phyloP scores from a whole-genome alignment of 2,113 vertebrate genomes.

The Prunella himalayana region DNA sequence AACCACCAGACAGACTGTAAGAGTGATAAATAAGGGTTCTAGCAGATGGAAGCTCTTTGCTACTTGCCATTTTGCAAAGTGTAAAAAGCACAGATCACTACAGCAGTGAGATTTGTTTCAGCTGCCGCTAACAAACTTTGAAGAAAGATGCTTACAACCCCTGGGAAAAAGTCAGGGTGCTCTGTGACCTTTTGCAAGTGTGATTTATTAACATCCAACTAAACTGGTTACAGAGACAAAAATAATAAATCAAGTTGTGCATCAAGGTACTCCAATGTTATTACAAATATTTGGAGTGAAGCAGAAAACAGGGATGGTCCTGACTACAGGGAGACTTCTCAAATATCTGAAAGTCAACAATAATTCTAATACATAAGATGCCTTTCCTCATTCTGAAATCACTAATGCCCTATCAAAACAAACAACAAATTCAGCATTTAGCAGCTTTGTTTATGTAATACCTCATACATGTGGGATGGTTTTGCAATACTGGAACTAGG shows the following conservation, averaged over 20 bases:
- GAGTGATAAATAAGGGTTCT: background rate
- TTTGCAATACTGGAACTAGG: background rate
- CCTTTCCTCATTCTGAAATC: background rate
- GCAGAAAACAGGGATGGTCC: background rate
- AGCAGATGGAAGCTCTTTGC: background rate
- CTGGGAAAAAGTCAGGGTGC: conserved; percentile 9
- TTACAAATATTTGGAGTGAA: background rate
- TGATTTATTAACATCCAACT: conserved; percentile 55
- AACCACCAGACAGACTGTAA: background rate
- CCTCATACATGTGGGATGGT: background rate
- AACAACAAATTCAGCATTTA: background rate
- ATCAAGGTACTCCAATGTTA: background rate
- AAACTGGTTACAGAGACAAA: conserved; percentile 45
- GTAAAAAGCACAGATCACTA: background rate
- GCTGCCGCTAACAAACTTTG: background rate
- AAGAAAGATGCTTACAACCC: background rate
- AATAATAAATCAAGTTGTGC: background rate
- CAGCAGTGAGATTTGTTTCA: background rate
- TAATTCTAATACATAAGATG: background rate
- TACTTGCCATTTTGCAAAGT: background rate
- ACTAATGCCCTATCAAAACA: background rate
- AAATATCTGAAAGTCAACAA: background rate
- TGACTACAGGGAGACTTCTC: background rate
- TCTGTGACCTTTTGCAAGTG: conserved; percentile 15
- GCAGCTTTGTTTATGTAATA: background rate